Conservation (phyloP, 2,113 vertebrate genomes). For the Ptilonorhynchus violaceus region DNA sequence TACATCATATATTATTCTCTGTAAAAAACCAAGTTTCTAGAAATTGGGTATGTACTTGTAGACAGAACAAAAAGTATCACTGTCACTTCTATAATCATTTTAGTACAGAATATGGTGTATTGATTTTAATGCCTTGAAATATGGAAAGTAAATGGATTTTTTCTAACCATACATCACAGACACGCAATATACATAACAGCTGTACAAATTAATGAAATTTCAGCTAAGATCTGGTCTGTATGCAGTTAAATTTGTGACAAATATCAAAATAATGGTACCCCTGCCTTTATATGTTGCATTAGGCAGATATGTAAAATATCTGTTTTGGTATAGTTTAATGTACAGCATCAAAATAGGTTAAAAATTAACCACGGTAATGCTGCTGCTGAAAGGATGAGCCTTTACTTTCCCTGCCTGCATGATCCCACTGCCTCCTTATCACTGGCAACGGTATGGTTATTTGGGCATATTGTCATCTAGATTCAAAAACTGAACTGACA, state of each 20-base stretch:
- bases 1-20: slow-evolving; percentile 31
- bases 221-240: background rate
- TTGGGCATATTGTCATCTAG: background rate
- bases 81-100: background rate
- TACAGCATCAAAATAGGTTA: background rate
- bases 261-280: background rate
- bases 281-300: background rate
- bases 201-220: background rate
- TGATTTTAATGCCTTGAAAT: slow-evolving; percentile 30
- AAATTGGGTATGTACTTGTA: slow-evolving; percentile 3
- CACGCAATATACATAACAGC: background rate
- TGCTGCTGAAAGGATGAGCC: background rate
- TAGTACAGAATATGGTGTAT: background rate
- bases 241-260: background rate
- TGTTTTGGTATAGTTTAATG: background rate
- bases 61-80: slow-evolving; percentile 20
- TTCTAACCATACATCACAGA: background rate
- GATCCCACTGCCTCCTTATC: background rate
- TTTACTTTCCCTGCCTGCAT: background rate
- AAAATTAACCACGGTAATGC: background rate
- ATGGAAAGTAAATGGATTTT: slow-evolving; percentile 32
- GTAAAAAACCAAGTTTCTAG: slow-evolving; percentile 45
- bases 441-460: background rate
- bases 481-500: background rate
- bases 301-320: background rate